Evolutionary conservation across 2,113 vertebrate species (phyloP).

Genomic region (Odocoileus virginianus): DNA sequence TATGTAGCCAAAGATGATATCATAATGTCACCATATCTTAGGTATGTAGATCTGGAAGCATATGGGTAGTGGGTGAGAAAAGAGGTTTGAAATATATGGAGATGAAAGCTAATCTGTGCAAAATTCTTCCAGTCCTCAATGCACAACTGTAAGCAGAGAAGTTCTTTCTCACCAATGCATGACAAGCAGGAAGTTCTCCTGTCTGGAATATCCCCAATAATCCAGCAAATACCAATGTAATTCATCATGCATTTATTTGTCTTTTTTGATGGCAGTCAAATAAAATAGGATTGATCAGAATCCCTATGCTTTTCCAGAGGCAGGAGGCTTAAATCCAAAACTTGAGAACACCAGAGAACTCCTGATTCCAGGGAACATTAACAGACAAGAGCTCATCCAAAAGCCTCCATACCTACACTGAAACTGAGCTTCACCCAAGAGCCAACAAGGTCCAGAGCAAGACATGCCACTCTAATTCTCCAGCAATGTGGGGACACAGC

Average conservation of each 20-base stretch:
- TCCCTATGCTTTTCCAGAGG: background rate
- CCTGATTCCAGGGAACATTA: background rate
- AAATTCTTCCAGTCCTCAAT: too few species aligned
- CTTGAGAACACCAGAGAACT: background rate
- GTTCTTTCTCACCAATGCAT: rapidly evolving
- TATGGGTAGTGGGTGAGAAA: background rate
- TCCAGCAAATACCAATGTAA: too few species aligned
- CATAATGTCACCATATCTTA: rapidly evolving
- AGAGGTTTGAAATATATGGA: background rate
- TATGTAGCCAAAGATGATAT: background rate
- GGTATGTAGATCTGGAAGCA: rapidly evolving
- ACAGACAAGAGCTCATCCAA: background rate
- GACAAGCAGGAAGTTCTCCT: background rate
- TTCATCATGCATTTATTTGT: too few species aligned
- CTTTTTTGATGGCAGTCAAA: background rate
- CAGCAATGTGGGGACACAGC: background rate
- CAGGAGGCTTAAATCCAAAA: background rate
- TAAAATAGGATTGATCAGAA: background rate
- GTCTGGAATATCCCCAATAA: background rate
- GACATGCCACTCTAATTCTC: background rate
- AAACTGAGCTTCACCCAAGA: background rate
- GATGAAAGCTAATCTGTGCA: background rate
- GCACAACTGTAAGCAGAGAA: too few species aligned
- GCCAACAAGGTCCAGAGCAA: background rate
- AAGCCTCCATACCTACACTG: background rate